These are phyloP conservation scores for Orientallactaga bullata DNA, from an alignment of 2,113 vertebrate species.

Conservation along the genomic window DNA sequence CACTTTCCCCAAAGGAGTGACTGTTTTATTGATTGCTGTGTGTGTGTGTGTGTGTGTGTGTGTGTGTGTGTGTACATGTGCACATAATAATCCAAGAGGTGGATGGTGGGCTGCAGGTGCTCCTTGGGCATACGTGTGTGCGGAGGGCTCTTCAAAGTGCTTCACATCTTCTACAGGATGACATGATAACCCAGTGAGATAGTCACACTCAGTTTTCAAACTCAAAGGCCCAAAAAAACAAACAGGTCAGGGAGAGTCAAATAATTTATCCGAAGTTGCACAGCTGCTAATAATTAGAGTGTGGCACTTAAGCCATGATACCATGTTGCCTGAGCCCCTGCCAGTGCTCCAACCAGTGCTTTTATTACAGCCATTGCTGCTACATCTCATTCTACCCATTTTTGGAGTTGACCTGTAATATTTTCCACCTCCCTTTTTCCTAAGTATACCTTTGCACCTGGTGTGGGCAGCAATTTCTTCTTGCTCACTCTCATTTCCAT, in stretches of 20 bases:
- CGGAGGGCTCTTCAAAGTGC: not conserved
- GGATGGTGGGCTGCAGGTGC: not conserved
- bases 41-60: not conserved
- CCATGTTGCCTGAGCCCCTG: not conserved
- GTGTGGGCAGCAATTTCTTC: not conserved
- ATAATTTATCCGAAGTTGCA: not conserved
- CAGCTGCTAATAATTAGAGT: not conserved
- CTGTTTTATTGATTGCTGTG: not conserved
- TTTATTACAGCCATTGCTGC: not conserved
- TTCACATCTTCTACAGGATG: not conserved
- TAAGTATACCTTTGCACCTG: not conserved
- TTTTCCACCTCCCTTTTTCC: not conserved
- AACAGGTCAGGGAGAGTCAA: not conserved
- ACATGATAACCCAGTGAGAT: not conserved
- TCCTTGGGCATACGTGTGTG: not conserved
- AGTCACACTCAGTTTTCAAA: not conserved
- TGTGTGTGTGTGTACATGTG: not conserved
- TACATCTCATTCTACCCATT: not conserved
- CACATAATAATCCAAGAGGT: not conserved
- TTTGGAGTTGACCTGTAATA: not conserved
- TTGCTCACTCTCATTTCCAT: not conserved
- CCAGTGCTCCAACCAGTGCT: accelerated
- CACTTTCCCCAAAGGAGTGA: constrained; percentile 61
- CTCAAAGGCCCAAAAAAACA: constrained; percentile 22
- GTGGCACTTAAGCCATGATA: not conserved